Percentiles rank a stretch among this genome's conserved stretches.
phyloP scores from a whole-genome alignment of 2,888 invertebrate genomes.

The Tenthredo notha region DNA sequence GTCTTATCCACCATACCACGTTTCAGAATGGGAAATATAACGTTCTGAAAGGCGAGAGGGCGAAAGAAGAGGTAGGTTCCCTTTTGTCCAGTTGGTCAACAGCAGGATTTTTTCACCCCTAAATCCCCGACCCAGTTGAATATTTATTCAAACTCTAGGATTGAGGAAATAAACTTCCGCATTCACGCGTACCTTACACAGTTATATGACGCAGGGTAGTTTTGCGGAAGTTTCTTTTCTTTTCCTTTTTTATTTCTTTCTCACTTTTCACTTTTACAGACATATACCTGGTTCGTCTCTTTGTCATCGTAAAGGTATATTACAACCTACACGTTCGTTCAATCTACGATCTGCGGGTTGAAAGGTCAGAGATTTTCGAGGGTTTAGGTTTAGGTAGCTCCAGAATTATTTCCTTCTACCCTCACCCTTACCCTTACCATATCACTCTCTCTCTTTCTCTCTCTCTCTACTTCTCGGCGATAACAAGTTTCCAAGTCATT shows the following conservation, averaged over 20 bases:
- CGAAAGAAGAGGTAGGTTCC: too few relatives aligned
- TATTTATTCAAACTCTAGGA: conserved; percentile 25
- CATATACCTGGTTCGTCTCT: background rate
- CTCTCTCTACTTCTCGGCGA: conserved; percentile 30
- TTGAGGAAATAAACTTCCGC: conserved; percentile 23
- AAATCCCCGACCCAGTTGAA: background rate
- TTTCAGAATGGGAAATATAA: too few relatives aligned
- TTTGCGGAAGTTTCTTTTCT: background rate
- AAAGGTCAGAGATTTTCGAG: conserved; percentile 26
- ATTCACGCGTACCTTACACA: background rate
- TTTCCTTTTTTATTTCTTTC: background rate
- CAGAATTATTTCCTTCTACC: background rate
- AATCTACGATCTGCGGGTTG: conserved; percentile 8
- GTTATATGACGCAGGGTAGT: background rate
- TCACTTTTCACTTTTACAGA: background rate
- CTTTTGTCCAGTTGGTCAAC: too few relatives aligned
- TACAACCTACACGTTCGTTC: background rate
- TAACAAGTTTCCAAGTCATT: conserved; percentile 50
- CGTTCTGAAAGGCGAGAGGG: too few relatives aligned
- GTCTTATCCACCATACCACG: too few relatives aligned
- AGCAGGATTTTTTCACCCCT: background rate
- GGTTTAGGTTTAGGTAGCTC: background rate
- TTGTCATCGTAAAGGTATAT: background rate
- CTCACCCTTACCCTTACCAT: background rate
- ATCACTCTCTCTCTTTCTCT: background rate